Evolutionary conservation across 2,888 invertebrate genomes (phyloP).

Genomic region (Lycia hirtaria): DNA sequence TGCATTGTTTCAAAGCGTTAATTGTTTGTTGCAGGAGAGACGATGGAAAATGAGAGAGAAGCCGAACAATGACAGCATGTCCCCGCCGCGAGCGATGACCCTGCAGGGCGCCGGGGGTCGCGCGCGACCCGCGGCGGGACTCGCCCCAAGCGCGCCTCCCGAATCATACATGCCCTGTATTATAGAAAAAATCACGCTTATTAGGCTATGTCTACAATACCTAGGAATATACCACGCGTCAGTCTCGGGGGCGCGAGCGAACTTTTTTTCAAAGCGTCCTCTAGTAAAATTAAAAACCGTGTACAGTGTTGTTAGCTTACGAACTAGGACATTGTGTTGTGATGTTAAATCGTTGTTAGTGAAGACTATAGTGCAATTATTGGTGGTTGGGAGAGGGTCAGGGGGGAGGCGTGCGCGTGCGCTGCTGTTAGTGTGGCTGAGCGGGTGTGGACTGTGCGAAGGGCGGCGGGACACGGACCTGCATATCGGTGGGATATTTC

Average conservation of each 20-base stretch:
- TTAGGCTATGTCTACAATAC: conserved; percentile 80
- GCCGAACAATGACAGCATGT: conserved; percentile 80
- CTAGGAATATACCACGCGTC: conserved; percentile 66
- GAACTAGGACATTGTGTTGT: conserved; percentile 78
- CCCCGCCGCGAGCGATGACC: conserved; percentile 81
- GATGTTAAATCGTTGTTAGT: conserved; percentile 76
- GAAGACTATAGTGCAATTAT: conserved; percentile 81
- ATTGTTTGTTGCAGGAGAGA: conserved; percentile 75
- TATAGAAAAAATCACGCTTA: conserved; percentile 76
- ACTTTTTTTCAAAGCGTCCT: conserved; percentile 81
- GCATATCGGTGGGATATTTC: conserved; percentile 99
- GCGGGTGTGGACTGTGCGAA: conserved; percentile 67
- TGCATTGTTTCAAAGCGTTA: conserved; percentile 27
- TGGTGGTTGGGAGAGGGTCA: conserved; percentile 73
- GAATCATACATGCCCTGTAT: conserved; percentile 63
- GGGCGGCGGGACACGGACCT: conserved; percentile 89
- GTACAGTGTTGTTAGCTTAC: conserved; percentile 65
- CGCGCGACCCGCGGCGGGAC: conserved; percentile 64
- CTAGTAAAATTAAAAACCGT: conserved; percentile 82
- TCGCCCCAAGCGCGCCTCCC: conserved; percentile 58
- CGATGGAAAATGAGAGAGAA: conserved; percentile 79
- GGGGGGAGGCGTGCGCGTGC: conserved; percentile 50
- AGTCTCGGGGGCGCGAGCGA: conserved; percentile 66
- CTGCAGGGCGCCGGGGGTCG: conserved; percentile 69
- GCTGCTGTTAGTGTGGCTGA: conserved; percentile 68